Evolutionary conservation across 2,888 invertebrate species (phyloP).

Genomic region (Capitulum mitella): DNA sequence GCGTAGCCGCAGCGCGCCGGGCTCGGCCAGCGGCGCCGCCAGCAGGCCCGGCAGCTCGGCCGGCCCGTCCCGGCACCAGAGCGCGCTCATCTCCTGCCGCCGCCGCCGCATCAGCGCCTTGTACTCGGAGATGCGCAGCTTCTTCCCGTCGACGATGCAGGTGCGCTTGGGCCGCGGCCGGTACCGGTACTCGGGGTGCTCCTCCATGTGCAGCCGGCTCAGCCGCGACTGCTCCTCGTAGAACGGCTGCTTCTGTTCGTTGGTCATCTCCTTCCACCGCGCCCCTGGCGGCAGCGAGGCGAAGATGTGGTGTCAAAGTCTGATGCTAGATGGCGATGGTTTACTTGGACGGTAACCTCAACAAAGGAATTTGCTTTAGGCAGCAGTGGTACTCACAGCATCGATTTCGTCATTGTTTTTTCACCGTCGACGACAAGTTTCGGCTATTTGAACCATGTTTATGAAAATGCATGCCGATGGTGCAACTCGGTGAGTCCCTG

Average conservation of each 20-base stretch:
- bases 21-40: not conserved
- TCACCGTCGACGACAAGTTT: too few species aligned
- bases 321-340: too few species aligned
- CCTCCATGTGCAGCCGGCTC: conserved; percentile 98
- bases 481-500: too few species aligned
- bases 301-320: not conserved
- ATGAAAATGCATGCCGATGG: too few species aligned
- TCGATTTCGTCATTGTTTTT: too few species aligned
- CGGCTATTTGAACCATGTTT: too few species aligned
- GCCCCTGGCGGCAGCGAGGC: conserved; percentile 55
- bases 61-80: conserved; percentile 81
- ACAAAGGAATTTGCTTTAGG: too few species aligned
- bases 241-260: conserved; percentile 96
- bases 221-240: conserved; percentile 97
- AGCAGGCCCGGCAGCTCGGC: not conserved
- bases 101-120: conserved; percentile 83
- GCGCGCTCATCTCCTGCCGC: conserved; percentile 85
- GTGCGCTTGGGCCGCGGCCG: conserved; percentile 95
- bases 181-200: conserved; percentile 95
- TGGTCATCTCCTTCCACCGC: conserved; percentile 98
- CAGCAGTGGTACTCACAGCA: too few species aligned
- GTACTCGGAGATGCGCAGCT: conserved; percentile 98
- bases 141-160: conserved; percentile 98
- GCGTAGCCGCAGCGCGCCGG: not conserved
- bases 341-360: too few species aligned